Base-by-base conservation (phyloP, 2,888 invertebrate species). In the Leucania comma region DNA sequence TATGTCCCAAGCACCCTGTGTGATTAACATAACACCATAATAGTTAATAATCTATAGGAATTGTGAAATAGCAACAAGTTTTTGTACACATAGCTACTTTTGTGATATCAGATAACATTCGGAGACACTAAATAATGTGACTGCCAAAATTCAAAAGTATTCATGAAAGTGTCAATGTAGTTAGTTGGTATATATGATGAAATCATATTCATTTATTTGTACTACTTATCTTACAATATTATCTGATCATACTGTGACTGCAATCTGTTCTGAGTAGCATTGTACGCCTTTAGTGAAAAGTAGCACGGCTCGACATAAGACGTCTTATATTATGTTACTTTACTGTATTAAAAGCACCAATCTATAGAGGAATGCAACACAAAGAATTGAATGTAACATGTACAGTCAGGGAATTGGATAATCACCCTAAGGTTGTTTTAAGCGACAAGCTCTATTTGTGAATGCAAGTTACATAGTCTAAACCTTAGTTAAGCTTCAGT, bases 91-190 rank as follows among this genome's bases (percentile, higher is more conserved):
- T 53, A 64, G 53, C 50, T 71, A 63, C 58, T 74, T 77, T 78
- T 64, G 69, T 71, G 64, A 64, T 76, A 69, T 56, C 58, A 50
- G 29, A 38, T 54, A 61, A 64, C 29, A 58, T 71, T 59, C 58
- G 73, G 35, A 62, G 74, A 81, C 64, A 81, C 74, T 85, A 83
- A 88, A 91, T 90, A 90, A 91, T 91, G 90, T 91, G 92, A 92
- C 93, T 92, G 94, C 94, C 93, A 94, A 94, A 93, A 91, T 89
- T 90, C 80, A 90, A 78, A 91, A 93, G 93, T 94, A 94, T 94
- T 93, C 87, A 87, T 87, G 81, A 86, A 86, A 62, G 92, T 92
- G 91, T 93, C 90, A 91, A 92, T 84, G 77, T 85, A 86, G 86
- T 85, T 89, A 85, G 85, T 85, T 87, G 69, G 71, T 83, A 86